These are phyloP conservation scores for Microchrysa polita DNA, from an alignment of 2,888 invertebrate genomes.

Conservation along the genomic window DNA sequence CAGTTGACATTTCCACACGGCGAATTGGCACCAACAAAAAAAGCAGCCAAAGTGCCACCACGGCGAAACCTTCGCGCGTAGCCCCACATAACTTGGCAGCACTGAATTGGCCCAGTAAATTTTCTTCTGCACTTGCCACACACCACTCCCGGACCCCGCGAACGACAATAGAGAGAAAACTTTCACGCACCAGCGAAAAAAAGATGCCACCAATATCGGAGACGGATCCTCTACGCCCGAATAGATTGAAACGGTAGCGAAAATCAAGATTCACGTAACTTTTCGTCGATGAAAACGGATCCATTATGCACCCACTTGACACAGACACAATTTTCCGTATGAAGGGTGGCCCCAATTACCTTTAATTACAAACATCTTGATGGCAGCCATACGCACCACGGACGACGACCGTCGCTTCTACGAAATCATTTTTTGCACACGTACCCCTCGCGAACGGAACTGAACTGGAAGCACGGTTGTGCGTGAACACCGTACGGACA, in stretches of 20 bases:
- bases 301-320: slow-evolving; percentile 25
- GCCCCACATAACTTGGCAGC: slow-evolving; percentile 16
- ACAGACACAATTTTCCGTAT: slow-evolving; percentile 43
- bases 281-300: slow-evolving; percentile 10
- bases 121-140: slow-evolving; percentile 27
- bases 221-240: slow-evolving; percentile 31
- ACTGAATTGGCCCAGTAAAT: slow-evolving; percentile 41
- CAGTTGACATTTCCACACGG: slow-evolving; percentile 26
- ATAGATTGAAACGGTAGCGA: background rate
- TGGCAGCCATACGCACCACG: slow-evolving; percentile 47
- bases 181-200: slow-evolving; percentile 30
- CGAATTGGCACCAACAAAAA: background rate
- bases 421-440: slow-evolving; percentile 28
- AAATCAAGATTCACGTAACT: background rate
- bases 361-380: slow-evolving; percentile 54
- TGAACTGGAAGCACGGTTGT: background rate
- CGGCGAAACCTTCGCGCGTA: background rate
- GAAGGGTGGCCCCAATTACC: slow-evolving; percentile 50
- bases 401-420: slow-evolving; percentile 20
- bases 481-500: slow-evolving; percentile 4
- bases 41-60: no score
- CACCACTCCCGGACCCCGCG: background rate
- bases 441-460: background rate
- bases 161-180: slow-evolving; percentile 30
- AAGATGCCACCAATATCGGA: slow-evolving; percentile 38